Evolutionary conservation across 2,888 invertebrate genomes (phyloP), one percentile per base, ranked within the genome.

Genomic region (Drosophila ustulata): DNA sequence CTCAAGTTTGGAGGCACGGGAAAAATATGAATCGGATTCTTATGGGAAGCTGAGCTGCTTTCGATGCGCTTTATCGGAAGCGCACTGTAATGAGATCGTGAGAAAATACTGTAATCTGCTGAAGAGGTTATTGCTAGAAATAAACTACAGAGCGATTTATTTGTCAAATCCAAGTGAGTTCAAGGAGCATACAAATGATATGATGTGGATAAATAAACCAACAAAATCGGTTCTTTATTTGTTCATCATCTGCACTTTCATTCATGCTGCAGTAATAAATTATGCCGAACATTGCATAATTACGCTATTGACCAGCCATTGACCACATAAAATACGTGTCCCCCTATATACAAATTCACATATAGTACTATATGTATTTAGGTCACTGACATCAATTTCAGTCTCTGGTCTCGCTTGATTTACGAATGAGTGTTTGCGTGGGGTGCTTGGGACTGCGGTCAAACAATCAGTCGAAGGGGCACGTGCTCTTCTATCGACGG

Each of bases 11-110:
- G 45, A 51, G 53, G 58, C 72, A 26, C 26, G 47, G 37, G n/a
- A 4, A 32, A 2, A 43, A 55, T 25, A 25, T 8, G 32, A 2
- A 9, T 25, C 7, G 1, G n/a, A n/a, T n/a, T 23, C 64, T 30
- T 69, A 69, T 73, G 63, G 62, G 83, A 81, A 71, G 82, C 88
- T 81, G 74, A 25, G 61, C 59, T 37, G 55, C 55, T 18, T 23
- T 51, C 25, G 59, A 52, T 65, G 46, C 37, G 59, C 64, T 64
- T 87, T 78, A 87, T 87, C 85, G 66, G 62, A 66, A 43, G 32
- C 47, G 56, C 58, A 37, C 43, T 78, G 30, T 32, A 83, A 69
- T 72, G 80, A 56, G 83, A 88, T 78, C 83, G 83, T 83, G 83
- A 70, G 83, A 83, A 83, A 56, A 50, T 78, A 9, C 3, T 55